Evolutionary conservation across 1,140 invertebrate genomes (phyloP).

Genomic region (Rhagoletis pomonella): DNA sequence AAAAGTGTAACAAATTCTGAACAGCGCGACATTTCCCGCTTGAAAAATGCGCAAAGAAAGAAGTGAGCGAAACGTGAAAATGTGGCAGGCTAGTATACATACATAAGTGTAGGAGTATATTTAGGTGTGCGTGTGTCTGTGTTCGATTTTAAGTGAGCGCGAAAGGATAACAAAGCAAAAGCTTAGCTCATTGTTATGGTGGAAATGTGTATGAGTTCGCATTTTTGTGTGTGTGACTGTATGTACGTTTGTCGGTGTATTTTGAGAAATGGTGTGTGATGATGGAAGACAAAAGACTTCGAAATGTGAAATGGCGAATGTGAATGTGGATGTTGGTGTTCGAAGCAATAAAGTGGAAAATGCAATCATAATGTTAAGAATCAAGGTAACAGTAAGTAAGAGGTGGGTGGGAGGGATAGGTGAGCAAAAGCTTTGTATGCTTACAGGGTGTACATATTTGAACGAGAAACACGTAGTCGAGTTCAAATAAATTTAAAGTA

Average conservation of each 20-base stretch:
- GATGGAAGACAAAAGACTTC: neutral
- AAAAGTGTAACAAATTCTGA: conserved; percentile 54
- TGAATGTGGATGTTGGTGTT: neutral
- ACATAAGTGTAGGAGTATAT: neutral
- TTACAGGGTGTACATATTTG: no score
- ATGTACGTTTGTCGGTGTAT: no score
- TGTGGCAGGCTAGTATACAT: neutral
- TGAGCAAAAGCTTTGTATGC: no score
- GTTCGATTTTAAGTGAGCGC: neutral
- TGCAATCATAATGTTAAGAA: neutral
- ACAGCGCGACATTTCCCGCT: conserved; percentile 26
- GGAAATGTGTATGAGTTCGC: neutral
- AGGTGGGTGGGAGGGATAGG: no score
- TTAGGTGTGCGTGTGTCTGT: neutral
- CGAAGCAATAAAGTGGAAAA: conserved; percentile 1
- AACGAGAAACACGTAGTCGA: no score
- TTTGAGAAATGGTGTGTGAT: conserved; percentile 7
- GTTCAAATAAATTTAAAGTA: no score
- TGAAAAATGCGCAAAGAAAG: conserved; percentile 18
- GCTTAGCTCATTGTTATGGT: neutral
- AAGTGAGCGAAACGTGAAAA: conserved; percentile 30
- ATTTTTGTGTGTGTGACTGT: neutral
- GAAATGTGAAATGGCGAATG: neutral
- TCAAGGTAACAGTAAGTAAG: no score
- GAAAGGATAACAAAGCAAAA: conserved; percentile 26